Conservation (phyloP, 2,888 invertebrate species). For the Clivina fossor region DNA sequence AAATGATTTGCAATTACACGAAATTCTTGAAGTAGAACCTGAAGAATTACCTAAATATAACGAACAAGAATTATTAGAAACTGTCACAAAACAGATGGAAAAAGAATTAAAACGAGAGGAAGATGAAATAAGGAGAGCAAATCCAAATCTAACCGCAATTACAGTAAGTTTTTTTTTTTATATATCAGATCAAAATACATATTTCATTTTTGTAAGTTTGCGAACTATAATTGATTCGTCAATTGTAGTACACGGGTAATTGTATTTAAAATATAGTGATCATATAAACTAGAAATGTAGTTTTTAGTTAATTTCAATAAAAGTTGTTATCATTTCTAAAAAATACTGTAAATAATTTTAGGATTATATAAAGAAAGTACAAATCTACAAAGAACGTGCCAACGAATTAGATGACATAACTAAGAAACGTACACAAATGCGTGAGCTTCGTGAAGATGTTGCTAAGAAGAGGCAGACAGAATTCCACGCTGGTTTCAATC, state of each 20-base stretch:
- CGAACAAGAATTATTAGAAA: constrained; percentile 66
- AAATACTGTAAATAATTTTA: too few relatives aligned
- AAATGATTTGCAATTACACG: constrained; percentile 62
- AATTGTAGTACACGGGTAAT: too few relatives aligned
- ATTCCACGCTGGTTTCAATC: constrained; percentile 82
- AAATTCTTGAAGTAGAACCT: constrained; percentile 57
- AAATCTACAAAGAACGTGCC: constrained; percentile 71
- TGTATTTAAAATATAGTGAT: too few relatives aligned
- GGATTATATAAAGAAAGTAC: constrained; percentile 72
- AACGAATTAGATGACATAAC: constrained; percentile 82
- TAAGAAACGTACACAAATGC: constrained; percentile 71
- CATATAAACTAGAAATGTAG: too few relatives aligned
- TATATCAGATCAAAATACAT: too few relatives aligned
- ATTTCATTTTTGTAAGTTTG: too few relatives aligned
- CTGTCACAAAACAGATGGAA: constrained; percentile 61
- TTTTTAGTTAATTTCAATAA: too few relatives aligned
- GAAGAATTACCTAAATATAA: constrained; percentile 59
- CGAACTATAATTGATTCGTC: too few relatives aligned
- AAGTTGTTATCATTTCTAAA: too few relatives aligned
- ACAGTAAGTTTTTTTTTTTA: constrained; percentile 64
- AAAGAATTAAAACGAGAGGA: constrained; percentile 61
- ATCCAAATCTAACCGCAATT: constrained; percentile 75
- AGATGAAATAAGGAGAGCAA: constrained; percentile 63
- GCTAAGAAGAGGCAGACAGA: constrained; percentile 75
- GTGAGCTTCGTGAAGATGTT: constrained; percentile 68